Evolutionary conservation across 2,797 vertebrate genomes (phyloP), one percentile per base, ranked within the genome.

Genomic region (Bufotes viridis): DNA sequence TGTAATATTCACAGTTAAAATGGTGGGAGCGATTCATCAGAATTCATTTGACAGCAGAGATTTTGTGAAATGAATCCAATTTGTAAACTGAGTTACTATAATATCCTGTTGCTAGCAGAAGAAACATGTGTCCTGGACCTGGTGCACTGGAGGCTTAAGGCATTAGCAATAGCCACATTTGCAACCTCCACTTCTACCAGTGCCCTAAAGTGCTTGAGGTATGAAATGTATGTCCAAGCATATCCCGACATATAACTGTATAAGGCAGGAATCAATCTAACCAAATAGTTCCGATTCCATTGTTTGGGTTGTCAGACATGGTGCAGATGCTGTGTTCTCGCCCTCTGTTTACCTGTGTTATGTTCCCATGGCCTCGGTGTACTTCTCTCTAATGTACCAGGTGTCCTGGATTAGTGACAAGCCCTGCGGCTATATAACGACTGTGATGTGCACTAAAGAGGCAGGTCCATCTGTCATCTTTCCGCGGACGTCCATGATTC

Each of bases 301-400:
- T 74, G 3, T 49, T 78, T 15, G 11, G 72, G 22, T n/a, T 24
- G 51, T 78, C 49, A 24, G 51, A 78, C 22, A 15, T 78, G 49
- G 22, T n/a, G 75, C 75, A 78, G 51, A n/a, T 78, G 75, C 24
- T 24, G 49, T 8, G 75, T 55, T 78, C 75, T 55, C 75, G 6
- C 75, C 22, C 49, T 24, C 15, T 65, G 34, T 65, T 63, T 65
- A 67, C 22, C 61, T 49, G 74, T 53, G 51, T 55, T 78, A 78
- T 78, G 75, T 78, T 78, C 51, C 75, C 51, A 78, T 78, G 75
- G 75, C 49, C 72, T 53, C 42, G 0, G 42, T 51, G 72, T n/a
- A 22, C 42, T 75, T 10, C 42, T 53, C 49, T n/a, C 22, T n/a
- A 14, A 12, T 8, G 22, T 78, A 55, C 11, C 75, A 53, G 75